Conservation (phyloP, 2,113 vertebrate species). For the Camelus dromedarius region DNA sequence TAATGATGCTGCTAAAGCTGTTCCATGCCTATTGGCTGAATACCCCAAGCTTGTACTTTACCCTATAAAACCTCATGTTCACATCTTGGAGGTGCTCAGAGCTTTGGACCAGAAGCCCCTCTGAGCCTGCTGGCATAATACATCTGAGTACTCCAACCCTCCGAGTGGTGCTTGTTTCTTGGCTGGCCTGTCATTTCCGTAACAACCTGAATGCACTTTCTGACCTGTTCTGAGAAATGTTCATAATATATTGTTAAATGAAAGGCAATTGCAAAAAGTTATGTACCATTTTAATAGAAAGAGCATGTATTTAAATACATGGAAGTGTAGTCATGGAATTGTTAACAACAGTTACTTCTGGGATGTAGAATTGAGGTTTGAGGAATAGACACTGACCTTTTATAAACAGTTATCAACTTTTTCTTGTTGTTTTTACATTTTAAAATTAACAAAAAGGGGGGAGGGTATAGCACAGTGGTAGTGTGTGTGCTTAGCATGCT, state of each 20-base stretch:
- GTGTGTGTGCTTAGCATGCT: no score
- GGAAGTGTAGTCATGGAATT: not conserved
- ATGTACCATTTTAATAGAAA: not conserved
- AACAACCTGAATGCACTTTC: not conserved
- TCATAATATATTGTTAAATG: not conserved
- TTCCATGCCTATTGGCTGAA: no score
- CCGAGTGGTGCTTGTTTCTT: no score
- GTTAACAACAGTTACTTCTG: not conserved
- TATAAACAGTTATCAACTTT: not conserved
- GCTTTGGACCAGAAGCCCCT: no score
- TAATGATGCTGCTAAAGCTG: no score
- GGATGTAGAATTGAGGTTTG: not conserved
- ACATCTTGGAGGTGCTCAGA: no score
- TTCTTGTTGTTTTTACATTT: not conserved
- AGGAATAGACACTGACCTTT: not conserved
- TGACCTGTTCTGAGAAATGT: not conserved
- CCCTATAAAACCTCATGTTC: no score
- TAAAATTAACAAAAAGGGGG: not conserved
- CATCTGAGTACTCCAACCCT: no score
- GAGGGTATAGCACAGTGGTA: no score
- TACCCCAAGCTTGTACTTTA: no score
- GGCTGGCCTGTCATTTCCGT: no score
- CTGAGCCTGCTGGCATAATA: no score
- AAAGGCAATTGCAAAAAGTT: not conserved
- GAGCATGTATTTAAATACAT: not conserved